phyloP scores from a whole-genome alignment of 1,140 invertebrate genomes.

The Heliconius hewitsoni region DNA sequence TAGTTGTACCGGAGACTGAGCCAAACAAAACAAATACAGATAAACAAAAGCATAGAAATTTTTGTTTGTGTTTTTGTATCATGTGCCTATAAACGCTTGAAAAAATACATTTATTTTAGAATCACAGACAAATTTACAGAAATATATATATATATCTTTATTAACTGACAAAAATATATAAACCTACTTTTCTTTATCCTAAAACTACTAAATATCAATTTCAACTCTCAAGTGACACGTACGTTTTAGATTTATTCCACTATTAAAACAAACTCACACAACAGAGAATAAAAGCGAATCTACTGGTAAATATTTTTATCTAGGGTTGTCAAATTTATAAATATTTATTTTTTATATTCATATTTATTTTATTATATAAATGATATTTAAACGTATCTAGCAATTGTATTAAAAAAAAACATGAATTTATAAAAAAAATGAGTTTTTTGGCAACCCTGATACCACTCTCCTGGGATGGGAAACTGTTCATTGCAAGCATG shows the following conservation, averaged over 20 bases:
- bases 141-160: no score
- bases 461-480: constrained; percentile 57
- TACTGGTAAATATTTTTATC: constrained; percentile 53
- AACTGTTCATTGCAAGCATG: constrained; percentile 55
- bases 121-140: no score
- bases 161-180: neutral
- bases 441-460: neutral
- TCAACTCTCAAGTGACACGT: constrained; percentile 7
- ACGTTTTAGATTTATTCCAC: constrained; percentile 19
- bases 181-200: neutral
- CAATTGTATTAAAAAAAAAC: neutral
- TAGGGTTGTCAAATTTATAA: neutral
- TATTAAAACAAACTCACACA: constrained; percentile 25
- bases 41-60: no score
- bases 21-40: no score
- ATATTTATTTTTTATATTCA: neutral
- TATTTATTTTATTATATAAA: neutral
- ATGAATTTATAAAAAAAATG: neutral
- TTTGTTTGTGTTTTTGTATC: no score
- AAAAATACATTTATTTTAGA: no score
- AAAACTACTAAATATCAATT: constrained; percentile 9
- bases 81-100: no score
- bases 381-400: neutral
- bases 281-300: constrained; percentile 40
- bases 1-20: no score